Base-by-base conservation (phyloP, 2,888 invertebrate species). In the Schizaphis graminum region DNA sequence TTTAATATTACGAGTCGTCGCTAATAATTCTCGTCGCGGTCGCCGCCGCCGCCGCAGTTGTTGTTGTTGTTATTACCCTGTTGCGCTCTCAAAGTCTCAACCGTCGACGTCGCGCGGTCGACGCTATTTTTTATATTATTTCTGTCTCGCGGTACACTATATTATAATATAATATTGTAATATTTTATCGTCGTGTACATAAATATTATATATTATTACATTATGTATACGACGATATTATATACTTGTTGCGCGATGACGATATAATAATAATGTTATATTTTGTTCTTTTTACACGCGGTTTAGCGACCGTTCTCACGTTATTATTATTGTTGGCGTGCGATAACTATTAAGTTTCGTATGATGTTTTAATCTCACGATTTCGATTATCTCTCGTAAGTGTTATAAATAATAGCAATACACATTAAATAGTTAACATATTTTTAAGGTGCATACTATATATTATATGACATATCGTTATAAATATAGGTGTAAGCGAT, bases 171-270 rank as follows among this genome's bases (percentile, higher is more conserved):
- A 41, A 44, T 44, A 3, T 3, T 10, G 2, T 10, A 0, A 47
- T 21, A 53, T 16, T 16, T 53, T 21, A 53, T 49, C 16, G 26
- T 47, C 41, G 1, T 85, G 44, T 26, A 26, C 13, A 24, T 57
- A 57, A 44, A 3, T 44, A 44, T n/a, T n/a, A 44, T 44, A 44
- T 44, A 44, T 44, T 44, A 44, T 44, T 44, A 44, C 41, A 3
- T 44, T 44, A 44, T 24, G 11, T 49, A 53, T 11, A 24, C 8
- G 2, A 28, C n/a, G 10, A 53, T 16, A 16, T 53, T 53, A 16
- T n/a, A 24, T 85, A 91, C 91, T 85, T 91, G 86, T 91, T 91
- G 21, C 35, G 35, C 8, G 35, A 35, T 21, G 35, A 77, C 35
- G 35, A 77, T n/a, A n/a, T n/a, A n/a, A n/a, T 77, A 35, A 77